Conservation (phyloP, 2,888 invertebrate species). For the Monopis laevigella region DNA sequence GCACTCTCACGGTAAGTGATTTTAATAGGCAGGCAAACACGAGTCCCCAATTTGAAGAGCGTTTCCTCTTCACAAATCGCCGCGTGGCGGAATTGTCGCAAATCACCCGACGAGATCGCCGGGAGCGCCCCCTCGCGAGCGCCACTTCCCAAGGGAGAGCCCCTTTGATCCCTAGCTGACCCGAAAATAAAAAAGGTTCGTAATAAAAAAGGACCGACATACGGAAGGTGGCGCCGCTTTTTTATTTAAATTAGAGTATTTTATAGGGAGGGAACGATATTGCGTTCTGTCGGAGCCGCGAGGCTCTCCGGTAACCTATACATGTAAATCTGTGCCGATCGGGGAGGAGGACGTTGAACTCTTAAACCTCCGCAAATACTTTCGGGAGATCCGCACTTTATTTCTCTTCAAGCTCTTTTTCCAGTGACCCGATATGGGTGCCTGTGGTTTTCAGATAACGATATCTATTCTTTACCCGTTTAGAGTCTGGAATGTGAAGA, state of each 20-base stretch:
- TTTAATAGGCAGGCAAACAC: slow-evolving; percentile 59
- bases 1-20: slow-evolving; percentile 43
- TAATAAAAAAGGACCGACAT: slow-evolving; percentile 66
- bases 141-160: slow-evolving; percentile 49
- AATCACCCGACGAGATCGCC: slow-evolving; percentile 33
- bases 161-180: slow-evolving; percentile 67
- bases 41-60: slow-evolving; percentile 52
- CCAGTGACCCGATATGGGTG: slow-evolving; percentile 25
- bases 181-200: slow-evolving; percentile 67
- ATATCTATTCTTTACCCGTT: no score
- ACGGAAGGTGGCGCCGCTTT: slow-evolving; percentile 68
- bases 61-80: slow-evolving; percentile 65
- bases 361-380: slow-evolving; percentile 32
- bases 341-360: slow-evolving; percentile 36
- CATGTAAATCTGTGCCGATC: slow-evolving; percentile 35
- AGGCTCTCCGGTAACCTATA: slow-evolving; percentile 49
- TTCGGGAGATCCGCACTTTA: slow-evolving; percentile 26
- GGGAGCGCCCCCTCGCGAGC: slow-evolving; percentile 30
- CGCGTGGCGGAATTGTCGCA: slow-evolving; percentile 56
- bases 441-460: slow-evolving; percentile 12
- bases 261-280: slow-evolving; percentile 65
- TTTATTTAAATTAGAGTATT: slow-evolving; percentile 69
- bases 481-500: no score
- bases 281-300: slow-evolving; percentile 61
- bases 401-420: slow-evolving; percentile 25